Conservation (phyloP, 2,888 invertebrate species). For the Blastobasis adustella region DNA sequence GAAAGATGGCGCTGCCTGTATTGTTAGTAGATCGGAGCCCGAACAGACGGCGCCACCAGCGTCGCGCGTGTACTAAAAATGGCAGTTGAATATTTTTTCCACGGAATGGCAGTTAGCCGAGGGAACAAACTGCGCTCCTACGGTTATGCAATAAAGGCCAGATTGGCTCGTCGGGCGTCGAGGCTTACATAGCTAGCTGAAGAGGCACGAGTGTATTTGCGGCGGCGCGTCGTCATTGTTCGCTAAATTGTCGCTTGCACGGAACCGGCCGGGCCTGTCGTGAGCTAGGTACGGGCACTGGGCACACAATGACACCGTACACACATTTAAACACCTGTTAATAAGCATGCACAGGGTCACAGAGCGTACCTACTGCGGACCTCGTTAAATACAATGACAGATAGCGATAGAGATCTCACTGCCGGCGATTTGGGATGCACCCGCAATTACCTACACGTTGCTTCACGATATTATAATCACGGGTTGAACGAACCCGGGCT, state of each 20-base stretch:
- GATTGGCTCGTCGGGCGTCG: slow-evolving; percentile 22
- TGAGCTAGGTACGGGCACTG: slow-evolving; percentile 63
- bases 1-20: slow-evolving; percentile 67
- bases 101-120: slow-evolving; percentile 27
- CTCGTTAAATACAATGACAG: slow-evolving; percentile 66
- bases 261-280: slow-evolving; percentile 70
- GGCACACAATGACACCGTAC: slow-evolving; percentile 63
- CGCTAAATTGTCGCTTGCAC: slow-evolving; percentile 73
- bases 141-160: slow-evolving; percentile 19
- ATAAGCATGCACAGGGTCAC: slow-evolving; percentile 67
- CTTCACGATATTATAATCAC: slow-evolving; percentile 45
- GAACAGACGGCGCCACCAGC: slow-evolving; percentile 72
- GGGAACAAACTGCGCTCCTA: slow-evolving; percentile 30
- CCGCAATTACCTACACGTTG: slow-evolving; percentile 47
- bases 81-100: slow-evolving; percentile 71
- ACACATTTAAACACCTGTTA: slow-evolving; percentile 73
- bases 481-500: slow-evolving; percentile 40
- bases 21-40: slow-evolving; percentile 57
- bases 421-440: slow-evolving; percentile 54
- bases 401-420: slow-evolving; percentile 63
- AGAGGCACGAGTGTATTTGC: slow-evolving; percentile 63
- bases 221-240: slow-evolving; percentile 71
- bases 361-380: slow-evolving; percentile 48
- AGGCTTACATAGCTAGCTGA: slow-evolving; percentile 53
- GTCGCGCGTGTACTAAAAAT: slow-evolving; percentile 68